phyloP scores from a whole-genome alignment of 2,113 vertebrate species.

The Dipodomys spectabilis region DNA sequence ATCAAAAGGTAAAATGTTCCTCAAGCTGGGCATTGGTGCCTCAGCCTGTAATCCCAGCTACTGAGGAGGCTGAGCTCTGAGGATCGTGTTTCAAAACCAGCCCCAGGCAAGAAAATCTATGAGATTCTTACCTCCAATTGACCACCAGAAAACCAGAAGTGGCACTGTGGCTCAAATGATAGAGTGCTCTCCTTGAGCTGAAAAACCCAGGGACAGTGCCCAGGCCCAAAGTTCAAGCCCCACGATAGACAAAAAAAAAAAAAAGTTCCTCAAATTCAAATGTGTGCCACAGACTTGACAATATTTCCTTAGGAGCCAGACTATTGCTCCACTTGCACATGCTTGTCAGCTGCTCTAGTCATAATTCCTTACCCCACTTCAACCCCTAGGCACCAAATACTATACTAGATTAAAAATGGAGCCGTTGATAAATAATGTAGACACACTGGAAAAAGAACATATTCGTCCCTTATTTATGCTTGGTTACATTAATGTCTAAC shows the following conservation, averaged over 20 bases:
- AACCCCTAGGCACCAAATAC: background rate
- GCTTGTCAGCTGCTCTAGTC: conserved; percentile 24
- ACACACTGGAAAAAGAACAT: background rate
- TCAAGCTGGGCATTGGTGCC: too few relatives aligned
- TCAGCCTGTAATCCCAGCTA: too few relatives aligned
- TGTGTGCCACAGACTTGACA: background rate
- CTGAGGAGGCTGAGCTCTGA: too few relatives aligned
- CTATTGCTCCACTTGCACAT: background rate
- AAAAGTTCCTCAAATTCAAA: background rate
- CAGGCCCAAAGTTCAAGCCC: too few relatives aligned
- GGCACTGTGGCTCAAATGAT: too few relatives aligned
- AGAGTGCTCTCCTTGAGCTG: too few relatives aligned
- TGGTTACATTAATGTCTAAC: conserved; percentile 13
- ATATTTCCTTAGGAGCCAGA: background rate
- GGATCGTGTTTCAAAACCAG: too few relatives aligned
- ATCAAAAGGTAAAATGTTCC: background rate
- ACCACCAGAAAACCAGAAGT: too few relatives aligned
- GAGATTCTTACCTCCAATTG: too few relatives aligned
- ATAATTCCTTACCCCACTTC: background rate
- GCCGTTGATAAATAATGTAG: conserved; percentile 61
- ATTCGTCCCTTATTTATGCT: conserved; percentile 45
- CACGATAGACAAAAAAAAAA: too few relatives aligned
- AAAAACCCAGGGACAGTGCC: too few relatives aligned
- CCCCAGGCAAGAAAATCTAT: too few relatives aligned
- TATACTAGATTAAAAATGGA: conserved; percentile 60